These are phyloP conservation scores for Andrena praecox DNA, from an alignment of 2,888 invertebrate genomes.

Conservation along the genomic window DNA sequence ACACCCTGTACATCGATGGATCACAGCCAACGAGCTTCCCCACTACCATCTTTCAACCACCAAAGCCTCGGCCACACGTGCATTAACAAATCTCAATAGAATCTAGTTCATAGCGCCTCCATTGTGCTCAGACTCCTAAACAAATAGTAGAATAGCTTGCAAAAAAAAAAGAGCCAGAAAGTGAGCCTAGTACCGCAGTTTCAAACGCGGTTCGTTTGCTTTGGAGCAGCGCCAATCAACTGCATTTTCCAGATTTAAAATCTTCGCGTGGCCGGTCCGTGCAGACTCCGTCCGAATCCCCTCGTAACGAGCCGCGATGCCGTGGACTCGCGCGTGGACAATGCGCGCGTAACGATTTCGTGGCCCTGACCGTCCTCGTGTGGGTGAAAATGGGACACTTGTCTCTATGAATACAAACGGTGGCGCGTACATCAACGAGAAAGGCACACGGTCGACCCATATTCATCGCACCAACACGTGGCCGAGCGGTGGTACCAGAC, in stretches of 20 bases:
- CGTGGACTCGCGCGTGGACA: neutral
- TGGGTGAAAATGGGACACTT: constrained; percentile 64
- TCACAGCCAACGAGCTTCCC: constrained; percentile 44
- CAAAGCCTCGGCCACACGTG: constrained; percentile 28
- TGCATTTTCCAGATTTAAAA: constrained; percentile 39
- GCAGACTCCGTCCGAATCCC: neutral
- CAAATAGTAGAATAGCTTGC: neutral
- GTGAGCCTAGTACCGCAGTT: neutral
- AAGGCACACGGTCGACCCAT: constrained; percentile 46
- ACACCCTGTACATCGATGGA: constrained; percentile 33
- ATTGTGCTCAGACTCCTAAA: constrained; percentile 9
- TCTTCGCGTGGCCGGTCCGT: neutral
- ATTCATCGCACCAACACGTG: constrained; percentile 52
- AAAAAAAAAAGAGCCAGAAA: neutral
- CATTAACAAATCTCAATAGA: neutral
- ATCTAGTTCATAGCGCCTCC: constrained; percentile 1
- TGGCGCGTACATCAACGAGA: constrained; percentile 43
- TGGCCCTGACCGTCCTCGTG: constrained; percentile 62
- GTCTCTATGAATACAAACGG: constrained; percentile 60
- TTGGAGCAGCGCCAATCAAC: constrained; percentile 18
- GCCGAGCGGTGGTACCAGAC: constrained; percentile 8
- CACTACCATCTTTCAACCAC: neutral
- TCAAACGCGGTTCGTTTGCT: neutral
- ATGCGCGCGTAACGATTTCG: constrained; percentile 30
- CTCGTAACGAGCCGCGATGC: neutral